Evolutionary conservation across 2,888 invertebrate genomes (phyloP), one percentile per base, ranked within the genome.

Genomic region (Reticulitermes lucifugus): DNA sequence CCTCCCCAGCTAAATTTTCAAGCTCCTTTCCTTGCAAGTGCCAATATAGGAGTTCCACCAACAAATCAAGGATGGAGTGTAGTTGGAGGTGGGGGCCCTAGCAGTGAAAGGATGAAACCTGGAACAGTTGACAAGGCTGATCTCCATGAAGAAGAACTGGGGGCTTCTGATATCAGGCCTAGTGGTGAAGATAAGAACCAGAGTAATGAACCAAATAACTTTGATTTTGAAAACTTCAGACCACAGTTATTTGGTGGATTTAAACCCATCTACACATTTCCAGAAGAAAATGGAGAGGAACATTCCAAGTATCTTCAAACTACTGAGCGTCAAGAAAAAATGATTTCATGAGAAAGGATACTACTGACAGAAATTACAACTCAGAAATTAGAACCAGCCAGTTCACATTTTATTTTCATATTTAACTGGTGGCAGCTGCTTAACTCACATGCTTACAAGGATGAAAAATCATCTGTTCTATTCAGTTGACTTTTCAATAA

Each of bases 201-300:
- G 1, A 80, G 59, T 41, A 81, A 55, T 51, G 81, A 84, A 55
- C 90, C 91, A 0, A 91, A 92, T 9, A 92, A 91, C 85, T 95
- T 94, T 88, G 94, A 95, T 88, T 91, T 93, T 9, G 94, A 95
- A 87, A 93, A 92, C 87, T 95, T 95, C 88, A 94, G 94, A 87
- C 95, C 95, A 0, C 94, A 95, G 88, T 89, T 95, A 29, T 94
- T 94, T 87, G 94, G 95, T 6, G 95, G 95, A 0, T 95, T 95
- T 88, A 93, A 94, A 88, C 95, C 95, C 0, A 94, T 95, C 29
- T 87, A 88, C 43, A 87, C 88, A 7, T 86, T 87, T 25, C 75
- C 86, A 12, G 87, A 86, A 81, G 87, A 88, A 35, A 85, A 85
- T 77, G 82, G 75, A 25, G 87, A 86, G 22, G 84, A 43, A 55